A percentile compares a stretch with the other conserved stretches of the same genome.
Evolutionary conservation across 2,113 vertebrate species (phyloP).

Genomic region (Cnemophilus loriae): DNA sequence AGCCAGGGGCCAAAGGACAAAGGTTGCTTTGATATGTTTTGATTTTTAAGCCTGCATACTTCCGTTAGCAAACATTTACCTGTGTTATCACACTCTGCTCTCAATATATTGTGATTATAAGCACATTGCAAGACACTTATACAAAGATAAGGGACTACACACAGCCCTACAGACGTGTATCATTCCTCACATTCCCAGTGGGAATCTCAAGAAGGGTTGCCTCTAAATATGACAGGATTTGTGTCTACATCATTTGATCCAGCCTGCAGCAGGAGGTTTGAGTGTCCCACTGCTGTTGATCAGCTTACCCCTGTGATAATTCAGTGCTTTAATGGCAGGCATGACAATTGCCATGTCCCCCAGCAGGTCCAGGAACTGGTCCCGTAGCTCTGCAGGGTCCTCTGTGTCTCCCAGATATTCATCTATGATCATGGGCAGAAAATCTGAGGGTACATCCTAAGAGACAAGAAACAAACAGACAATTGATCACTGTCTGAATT

Average conservation of each 20-base stretch:
- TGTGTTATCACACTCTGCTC: background rate
- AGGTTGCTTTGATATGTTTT: background rate
- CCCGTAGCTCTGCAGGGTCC: slow-evolving; percentile 65
- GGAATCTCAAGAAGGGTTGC: background rate
- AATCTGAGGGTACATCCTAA: background rate
- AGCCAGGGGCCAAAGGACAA: background rate
- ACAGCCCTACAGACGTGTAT: background rate
- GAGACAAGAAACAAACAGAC: background rate
- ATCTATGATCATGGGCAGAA: slow-evolving; percentile 17
- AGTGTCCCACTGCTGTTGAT: background rate
- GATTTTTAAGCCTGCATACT: background rate
- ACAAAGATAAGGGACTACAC: background rate
- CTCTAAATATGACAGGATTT: background rate
- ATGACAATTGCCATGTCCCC: slow-evolving; percentile 71
- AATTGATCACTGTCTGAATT: background rate
- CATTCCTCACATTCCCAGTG: background rate
- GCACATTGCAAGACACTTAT: background rate
- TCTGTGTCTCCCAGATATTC: slow-evolving; percentile 72
- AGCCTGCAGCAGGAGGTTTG: background rate
- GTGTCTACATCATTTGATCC: background rate
- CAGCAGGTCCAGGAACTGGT: slow-evolving; percentile 67
- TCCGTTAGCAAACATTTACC: background rate
- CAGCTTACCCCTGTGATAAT: slow-evolving; percentile 75
- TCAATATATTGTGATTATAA: background rate
- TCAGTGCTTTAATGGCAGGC: slow-evolving; percentile 69